Conservation (phyloP, 2,113 vertebrate species). For the Delphinapterus leucas region DNA sequence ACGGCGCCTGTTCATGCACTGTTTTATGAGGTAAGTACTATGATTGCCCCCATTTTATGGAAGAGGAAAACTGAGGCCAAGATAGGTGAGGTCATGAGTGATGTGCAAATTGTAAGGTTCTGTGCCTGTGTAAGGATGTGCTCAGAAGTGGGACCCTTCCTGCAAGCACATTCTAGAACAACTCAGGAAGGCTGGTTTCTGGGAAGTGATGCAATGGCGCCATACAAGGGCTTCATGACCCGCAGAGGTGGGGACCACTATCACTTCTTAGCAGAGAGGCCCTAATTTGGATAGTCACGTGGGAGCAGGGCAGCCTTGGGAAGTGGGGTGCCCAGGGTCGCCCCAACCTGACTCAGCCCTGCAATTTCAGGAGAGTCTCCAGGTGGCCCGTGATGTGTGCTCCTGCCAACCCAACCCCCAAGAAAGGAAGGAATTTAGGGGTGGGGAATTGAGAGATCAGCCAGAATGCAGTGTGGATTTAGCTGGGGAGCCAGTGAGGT, state of each 20-base stretch:
- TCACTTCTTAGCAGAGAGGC: background rate
- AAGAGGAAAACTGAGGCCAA: background rate
- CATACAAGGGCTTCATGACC: background rate
- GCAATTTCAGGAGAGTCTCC: background rate
- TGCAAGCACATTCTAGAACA: background rate
- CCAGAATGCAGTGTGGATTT: background rate
- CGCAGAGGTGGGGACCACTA: background rate
- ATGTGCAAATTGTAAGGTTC: background rate
- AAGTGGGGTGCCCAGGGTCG: background rate
- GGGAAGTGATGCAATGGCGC: background rate
- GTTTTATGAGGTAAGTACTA: background rate
- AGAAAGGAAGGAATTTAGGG: too few species aligned
- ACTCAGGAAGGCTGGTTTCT: background rate
- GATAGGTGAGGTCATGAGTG: too few species aligned
- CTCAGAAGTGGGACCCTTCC: background rate
- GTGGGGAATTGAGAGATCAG: too few species aligned
- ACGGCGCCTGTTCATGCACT: too few species aligned
- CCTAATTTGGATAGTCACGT: rapidly evolving
- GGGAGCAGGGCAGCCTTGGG: background rate
- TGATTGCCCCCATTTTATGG: background rate
- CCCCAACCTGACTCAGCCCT: background rate
- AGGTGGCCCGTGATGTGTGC: too few species aligned
- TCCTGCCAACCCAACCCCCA: too few species aligned
- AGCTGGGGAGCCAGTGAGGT: too few species aligned
- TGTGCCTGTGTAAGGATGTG: background rate